phyloP scores from a whole-genome alignment of 2,888 invertebrate species.

The Onthophagus sagittarius region DNA sequence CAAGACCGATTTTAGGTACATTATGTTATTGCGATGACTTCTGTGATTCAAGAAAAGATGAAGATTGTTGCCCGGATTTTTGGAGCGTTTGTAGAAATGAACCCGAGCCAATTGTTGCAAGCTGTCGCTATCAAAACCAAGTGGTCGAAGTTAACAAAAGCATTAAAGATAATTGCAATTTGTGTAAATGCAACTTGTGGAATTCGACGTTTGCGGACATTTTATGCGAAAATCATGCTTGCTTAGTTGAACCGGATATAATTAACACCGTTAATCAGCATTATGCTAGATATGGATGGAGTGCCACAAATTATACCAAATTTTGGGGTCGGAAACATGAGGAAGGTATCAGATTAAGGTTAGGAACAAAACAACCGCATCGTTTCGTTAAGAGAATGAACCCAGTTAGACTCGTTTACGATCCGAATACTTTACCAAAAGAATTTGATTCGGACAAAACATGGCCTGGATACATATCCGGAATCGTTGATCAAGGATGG shows the following conservation, averaged over 20 bases:
- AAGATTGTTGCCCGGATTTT: slow-evolving; percentile 94
- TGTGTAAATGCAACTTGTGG: slow-evolving; percentile 58
- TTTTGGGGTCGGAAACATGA: slow-evolving; percentile 80
- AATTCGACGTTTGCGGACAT: slow-evolving; percentile 46
- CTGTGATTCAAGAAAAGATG: slow-evolving; percentile 64
- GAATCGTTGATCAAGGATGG: slow-evolving; percentile 69
- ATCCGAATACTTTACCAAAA: slow-evolving; percentile 58
- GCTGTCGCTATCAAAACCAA: slow-evolving; percentile 55
- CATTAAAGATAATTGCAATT: slow-evolving; percentile 66
- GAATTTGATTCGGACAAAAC: slow-evolving; percentile 71
- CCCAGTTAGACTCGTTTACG: slow-evolving; percentile 57
- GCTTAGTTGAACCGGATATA: slow-evolving; percentile 70
- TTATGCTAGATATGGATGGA: slow-evolving; percentile 61
- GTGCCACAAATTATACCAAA: slow-evolving; percentile 72
- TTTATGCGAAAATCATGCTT: slow-evolving; percentile 67
- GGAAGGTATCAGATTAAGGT: slow-evolving; percentile 73
- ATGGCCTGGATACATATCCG: slow-evolving; percentile 73
- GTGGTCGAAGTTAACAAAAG: slow-evolving; percentile 52
- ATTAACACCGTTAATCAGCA: slow-evolving; percentile 63
- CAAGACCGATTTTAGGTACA: slow-evolving; percentile 75
- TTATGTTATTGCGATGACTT: slow-evolving; percentile 94
- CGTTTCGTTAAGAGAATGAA: slow-evolving; percentile 55
- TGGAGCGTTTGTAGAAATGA: slow-evolving; percentile 65
- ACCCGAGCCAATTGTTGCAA: slow-evolving; percentile 34
- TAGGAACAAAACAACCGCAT: slow-evolving; percentile 56